Conservation (phyloP, 2,888 invertebrate species). For the Elegia similella region DNA sequence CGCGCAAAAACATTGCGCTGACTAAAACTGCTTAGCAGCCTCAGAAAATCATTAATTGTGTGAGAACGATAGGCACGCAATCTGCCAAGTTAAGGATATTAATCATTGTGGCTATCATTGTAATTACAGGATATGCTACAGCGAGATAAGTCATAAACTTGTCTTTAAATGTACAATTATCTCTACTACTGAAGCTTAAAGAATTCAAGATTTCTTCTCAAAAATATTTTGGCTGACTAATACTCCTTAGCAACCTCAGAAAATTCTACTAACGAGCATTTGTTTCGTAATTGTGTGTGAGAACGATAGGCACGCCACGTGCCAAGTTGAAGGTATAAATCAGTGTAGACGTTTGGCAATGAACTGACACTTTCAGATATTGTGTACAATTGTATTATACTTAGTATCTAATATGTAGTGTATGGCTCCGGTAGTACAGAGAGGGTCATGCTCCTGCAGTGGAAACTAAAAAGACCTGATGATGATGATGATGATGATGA, state of each 20-base stretch:
- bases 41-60: conserved; percentile 14
- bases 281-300: conserved; percentile 17
- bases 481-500: no score
- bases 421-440: no score
- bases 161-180: no score
- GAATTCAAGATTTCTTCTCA: no score
- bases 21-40: background rate
- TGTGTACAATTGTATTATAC: conserved; percentile 3
- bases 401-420: no score
- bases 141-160: no score
- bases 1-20: background rate
- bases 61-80: conserved; percentile 18
- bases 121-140: no score
- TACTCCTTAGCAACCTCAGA: background rate
- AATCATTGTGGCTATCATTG: conserved; percentile 18
- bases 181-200: no score
- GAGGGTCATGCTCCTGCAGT: no score
- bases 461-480: no score
- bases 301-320: conserved; percentile 19
- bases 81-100: conserved; percentile 12
- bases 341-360: conserved; percentile 12
- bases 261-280: conserved; percentile 15
- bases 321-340: conserved; percentile 14
- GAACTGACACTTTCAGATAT: background rate
- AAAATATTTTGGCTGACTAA: background rate